phyloP scores from a whole-genome alignment of 1,140 invertebrate species.

The Andricus grossulariae region DNA sequence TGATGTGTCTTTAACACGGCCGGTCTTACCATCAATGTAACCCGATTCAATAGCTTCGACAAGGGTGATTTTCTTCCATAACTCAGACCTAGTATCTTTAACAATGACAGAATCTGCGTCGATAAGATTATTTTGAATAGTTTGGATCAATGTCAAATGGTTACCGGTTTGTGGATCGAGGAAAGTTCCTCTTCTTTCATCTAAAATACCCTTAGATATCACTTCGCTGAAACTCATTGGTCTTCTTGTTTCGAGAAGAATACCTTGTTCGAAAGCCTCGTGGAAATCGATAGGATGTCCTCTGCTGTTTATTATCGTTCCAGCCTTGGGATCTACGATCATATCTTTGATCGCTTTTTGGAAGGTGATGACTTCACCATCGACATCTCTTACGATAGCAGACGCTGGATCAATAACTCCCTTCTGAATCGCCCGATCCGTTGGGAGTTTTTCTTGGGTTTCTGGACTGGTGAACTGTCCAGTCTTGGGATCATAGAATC shows the following conservation, averaged over 20 bases:
- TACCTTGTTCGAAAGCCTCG: conserved; percentile 90
- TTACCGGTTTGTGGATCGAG: conserved; percentile 87
- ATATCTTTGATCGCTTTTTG: conserved; percentile 87
- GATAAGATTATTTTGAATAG: conserved; percentile 84
- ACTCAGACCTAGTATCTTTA: conserved; percentile 86
- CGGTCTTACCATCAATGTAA: conserved; percentile 84
- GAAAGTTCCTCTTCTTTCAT: conserved; percentile 85
- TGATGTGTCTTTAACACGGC: conserved; percentile 83
- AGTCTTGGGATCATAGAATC: conserved; percentile 85
- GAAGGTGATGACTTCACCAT: conserved; percentile 87
- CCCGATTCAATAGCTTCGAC: conserved; percentile 85
- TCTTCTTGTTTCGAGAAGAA: conserved; percentile 86
- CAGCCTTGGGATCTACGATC: conserved; percentile 86
- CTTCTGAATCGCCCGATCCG: conserved; percentile 85
- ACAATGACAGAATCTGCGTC: conserved; percentile 90
- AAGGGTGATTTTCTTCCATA: conserved; percentile 85
- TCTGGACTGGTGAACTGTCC: conserved; percentile 84
- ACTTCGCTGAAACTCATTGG: conserved; percentile 91
- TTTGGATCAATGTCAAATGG: conserved; percentile 84
- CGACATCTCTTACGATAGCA: conserved; percentile 80
- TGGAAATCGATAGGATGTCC: conserved; percentile 86
- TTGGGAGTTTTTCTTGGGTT: conserved; percentile 84
- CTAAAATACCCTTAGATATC: conserved; percentile 88
- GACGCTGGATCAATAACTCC: conserved; percentile 88
- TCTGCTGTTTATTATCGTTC: conserved; percentile 80